These are phyloP conservation scores for Manis crassicaudata DNA, from an alignment of 2,797 vertebrate species.

Conservation along the genomic window DNA sequence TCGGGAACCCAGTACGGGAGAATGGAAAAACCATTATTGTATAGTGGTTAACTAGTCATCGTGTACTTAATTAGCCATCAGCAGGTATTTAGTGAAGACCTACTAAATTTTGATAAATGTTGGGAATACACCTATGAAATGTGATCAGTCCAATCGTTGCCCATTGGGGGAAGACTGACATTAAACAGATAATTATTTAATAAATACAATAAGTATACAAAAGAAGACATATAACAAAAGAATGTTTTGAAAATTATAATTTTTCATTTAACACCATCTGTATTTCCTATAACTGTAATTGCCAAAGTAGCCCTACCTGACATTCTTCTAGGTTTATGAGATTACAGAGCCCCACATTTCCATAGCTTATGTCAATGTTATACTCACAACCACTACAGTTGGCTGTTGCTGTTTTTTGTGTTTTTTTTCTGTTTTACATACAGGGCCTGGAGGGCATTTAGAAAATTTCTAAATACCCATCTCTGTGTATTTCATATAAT, in stretches of 20 bases:
- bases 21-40: not conserved
- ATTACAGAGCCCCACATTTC: not conserved
- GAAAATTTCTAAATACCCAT: not conserved
- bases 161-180: not conserved
- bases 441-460: not conserved
- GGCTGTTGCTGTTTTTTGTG: not conserved
- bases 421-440: not conserved
- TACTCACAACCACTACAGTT: not conserved
- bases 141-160: not conserved
- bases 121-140: not conserved
- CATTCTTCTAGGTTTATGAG: not conserved
- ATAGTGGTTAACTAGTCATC: not conserved
- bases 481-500: not conserved
- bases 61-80: not conserved
- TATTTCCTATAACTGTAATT: not conserved
- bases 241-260: not conserved
- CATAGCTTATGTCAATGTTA: not conserved
- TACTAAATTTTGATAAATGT: not conserved
- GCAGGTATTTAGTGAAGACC: conserved; percentile 30
- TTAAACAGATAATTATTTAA: not conserved
- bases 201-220: not conserved
- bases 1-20: not conserved
- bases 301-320: not conserved
- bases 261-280: not conserved
- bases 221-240: not conserved